Conservation (phyloP, 2,113 vertebrate genomes). For the Cacatua alba region DNA sequence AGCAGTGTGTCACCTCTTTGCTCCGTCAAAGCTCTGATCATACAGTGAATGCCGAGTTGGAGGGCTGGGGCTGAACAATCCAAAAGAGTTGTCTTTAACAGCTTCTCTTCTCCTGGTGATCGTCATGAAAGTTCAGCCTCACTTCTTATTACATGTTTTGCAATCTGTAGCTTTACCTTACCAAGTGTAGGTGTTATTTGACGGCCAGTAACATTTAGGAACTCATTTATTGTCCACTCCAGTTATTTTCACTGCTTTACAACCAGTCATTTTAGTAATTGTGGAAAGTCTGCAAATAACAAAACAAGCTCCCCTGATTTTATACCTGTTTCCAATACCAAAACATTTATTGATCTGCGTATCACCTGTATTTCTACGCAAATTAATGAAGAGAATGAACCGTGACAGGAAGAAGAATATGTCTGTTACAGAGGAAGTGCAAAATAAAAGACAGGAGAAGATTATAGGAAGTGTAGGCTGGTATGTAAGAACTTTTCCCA, state of each 20-base stretch:
- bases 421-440: not conserved
- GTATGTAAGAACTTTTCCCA: not conserved
- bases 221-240: not conserved
- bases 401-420: accelerated
- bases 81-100: not conserved
- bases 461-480: not conserved
- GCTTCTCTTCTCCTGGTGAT: not conserved
- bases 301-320: not conserved
- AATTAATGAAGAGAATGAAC: not conserved
- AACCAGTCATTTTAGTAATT: not conserved
- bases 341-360: not conserved
- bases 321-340: not conserved
- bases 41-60: not conserved
- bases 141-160: not conserved
- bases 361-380: not conserved
- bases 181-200: not conserved
- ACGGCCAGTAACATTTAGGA: not conserved
- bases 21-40: not conserved
- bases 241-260: not conserved
- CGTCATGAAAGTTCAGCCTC: not conserved
- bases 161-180: not conserved
- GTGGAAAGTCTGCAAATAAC: not conserved
- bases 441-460: not conserved
- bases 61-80: not conserved
- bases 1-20: not conserved